Evolutionary conservation across 2,888 invertebrate species (phyloP).

Genomic region (Hemicrepidius hirtus): DNA sequence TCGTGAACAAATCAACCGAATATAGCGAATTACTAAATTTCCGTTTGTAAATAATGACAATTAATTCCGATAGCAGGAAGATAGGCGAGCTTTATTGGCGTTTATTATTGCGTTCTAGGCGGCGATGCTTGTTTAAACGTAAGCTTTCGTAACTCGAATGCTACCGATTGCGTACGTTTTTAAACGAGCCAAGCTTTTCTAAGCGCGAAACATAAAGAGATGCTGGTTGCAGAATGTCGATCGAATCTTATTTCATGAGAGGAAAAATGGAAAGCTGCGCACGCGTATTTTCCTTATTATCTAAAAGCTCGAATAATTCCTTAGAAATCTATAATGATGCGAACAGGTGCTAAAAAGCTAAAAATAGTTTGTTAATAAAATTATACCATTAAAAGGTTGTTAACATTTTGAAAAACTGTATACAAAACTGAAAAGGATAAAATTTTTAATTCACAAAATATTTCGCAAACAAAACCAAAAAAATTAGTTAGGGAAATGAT

Average conservation of each 20-base stretch:
- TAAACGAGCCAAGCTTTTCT: constrained; percentile 54
- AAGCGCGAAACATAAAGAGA: constrained; percentile 49
- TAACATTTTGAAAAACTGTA: no score
- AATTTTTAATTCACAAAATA: no score
- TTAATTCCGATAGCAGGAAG: constrained; percentile 49
- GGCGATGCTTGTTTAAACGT: constrained; percentile 50
- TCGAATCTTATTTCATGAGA: constrained; percentile 52
- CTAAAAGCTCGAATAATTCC: neutral
- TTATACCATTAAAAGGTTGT: no score
- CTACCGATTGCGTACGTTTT: constrained; percentile 50
- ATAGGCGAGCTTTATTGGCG: constrained; percentile 56
- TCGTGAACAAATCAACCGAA: constrained; percentile 18
- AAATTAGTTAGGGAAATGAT: no score
- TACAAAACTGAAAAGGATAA: no score
- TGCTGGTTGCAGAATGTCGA: constrained; percentile 56
- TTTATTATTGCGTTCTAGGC: constrained; percentile 57
- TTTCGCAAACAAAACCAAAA: no score
- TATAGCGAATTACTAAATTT: constrained; percentile 35
- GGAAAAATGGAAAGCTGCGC: constrained; percentile 45
- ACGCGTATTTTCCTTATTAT: constrained; percentile 15
- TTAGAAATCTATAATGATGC: neutral
- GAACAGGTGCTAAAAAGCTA: neutral
- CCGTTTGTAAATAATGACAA: constrained; percentile 31
- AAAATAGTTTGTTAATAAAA: no score
- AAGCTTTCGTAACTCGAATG: constrained; percentile 50